These are phyloP conservation scores for Macrotrachela quadricornifera DNA, from an alignment of 1,140 invertebrate genomes.

Conservation along the genomic window DNA sequence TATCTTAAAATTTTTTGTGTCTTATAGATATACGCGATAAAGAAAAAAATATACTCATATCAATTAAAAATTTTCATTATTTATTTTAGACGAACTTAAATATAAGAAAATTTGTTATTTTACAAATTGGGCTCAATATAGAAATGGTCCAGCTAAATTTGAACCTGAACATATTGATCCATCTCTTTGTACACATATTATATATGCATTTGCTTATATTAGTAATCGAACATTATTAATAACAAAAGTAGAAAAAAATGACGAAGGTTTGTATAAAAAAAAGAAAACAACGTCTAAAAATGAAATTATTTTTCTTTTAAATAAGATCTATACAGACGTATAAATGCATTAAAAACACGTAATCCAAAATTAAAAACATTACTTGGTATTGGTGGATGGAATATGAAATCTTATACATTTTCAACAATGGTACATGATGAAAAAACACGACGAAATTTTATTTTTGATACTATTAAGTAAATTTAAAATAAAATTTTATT, in stretches of 20 bases:
- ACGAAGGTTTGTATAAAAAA: slow-evolving; percentile 35
- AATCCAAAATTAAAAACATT: slow-evolving; percentile 75
- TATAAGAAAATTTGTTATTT: slow-evolving; percentile 50
- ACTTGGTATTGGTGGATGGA: slow-evolving; percentile 84
- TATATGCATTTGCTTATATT: slow-evolving; percentile 67
- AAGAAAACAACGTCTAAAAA: background rate
- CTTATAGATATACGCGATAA: too few relatives aligned
- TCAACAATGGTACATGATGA: too few relatives aligned
- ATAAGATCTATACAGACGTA: slow-evolving; percentile 35
- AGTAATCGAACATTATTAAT: slow-evolving; percentile 44
- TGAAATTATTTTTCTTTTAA: too few relatives aligned
- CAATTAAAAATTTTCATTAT: too few relatives aligned
- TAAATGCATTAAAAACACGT: slow-evolving; percentile 66
- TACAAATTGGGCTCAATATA: slow-evolving; percentile 75
- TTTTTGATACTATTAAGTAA: too few relatives aligned
- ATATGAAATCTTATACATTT: too few relatives aligned
- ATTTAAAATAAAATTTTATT: too few relatives aligned
- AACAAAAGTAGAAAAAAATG: slow-evolving; percentile 56
- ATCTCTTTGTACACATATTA: slow-evolving; percentile 63
- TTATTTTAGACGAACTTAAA: background rate
- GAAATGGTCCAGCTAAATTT: slow-evolving; percentile 61
- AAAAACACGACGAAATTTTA: too few relatives aligned
- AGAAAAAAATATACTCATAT: too few relatives aligned
- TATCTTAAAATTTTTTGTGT: too few relatives aligned
- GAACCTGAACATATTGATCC: slow-evolving; percentile 64